Conservation (phyloP, 2,888 invertebrate species). For the Platycheirus rosarum region DNA sequence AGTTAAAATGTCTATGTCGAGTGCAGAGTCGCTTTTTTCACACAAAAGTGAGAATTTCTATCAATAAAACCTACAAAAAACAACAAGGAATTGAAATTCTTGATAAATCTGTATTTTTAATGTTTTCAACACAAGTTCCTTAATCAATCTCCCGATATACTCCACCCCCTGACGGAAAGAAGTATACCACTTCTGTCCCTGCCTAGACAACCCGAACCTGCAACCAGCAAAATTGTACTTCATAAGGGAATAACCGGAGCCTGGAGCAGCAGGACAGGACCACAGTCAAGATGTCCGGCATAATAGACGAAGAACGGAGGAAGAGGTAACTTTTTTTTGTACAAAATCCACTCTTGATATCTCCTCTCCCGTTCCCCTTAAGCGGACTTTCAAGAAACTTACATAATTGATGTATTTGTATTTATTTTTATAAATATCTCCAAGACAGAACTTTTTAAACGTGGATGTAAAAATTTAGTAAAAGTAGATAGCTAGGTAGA, state of each 20-base stretch:
- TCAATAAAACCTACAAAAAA: conserved; percentile 27
- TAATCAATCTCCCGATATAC: conserved; percentile 53
- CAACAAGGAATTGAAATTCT: conserved; percentile 18
- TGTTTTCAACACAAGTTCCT: conserved; percentile 58
- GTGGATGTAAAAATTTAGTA: conserved; percentile 35
- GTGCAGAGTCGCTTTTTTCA: conserved; percentile 46
- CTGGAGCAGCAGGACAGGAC: conserved; percentile 49
- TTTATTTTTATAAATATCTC: conserved; percentile 24
- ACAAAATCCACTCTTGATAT: no score
- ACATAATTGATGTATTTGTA: conserved; percentile 57
- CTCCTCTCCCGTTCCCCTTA: not conserved
- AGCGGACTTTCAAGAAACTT: conserved; percentile 44
- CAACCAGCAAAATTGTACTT: conserved; percentile 34
- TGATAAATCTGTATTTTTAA: conserved; percentile 62
- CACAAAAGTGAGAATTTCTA: conserved; percentile 58
- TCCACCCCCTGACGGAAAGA: conserved; percentile 31
- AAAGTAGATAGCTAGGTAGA: not conserved
- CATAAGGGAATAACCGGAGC: conserved; percentile 30
- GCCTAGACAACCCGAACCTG: conserved; percentile 29
- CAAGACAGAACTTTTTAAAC: conserved; percentile 27
- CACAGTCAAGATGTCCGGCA: conserved; percentile 61
- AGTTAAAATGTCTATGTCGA: conserved; percentile 62
- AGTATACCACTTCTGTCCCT: conserved; percentile 19
- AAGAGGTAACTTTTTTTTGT: conserved; percentile 52
- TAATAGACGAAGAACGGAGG: conserved; percentile 67